These are phyloP conservation scores for Melinaea menophilus DNA, from an alignment of 2,888 invertebrate species.

Conservation along the genomic window DNA sequence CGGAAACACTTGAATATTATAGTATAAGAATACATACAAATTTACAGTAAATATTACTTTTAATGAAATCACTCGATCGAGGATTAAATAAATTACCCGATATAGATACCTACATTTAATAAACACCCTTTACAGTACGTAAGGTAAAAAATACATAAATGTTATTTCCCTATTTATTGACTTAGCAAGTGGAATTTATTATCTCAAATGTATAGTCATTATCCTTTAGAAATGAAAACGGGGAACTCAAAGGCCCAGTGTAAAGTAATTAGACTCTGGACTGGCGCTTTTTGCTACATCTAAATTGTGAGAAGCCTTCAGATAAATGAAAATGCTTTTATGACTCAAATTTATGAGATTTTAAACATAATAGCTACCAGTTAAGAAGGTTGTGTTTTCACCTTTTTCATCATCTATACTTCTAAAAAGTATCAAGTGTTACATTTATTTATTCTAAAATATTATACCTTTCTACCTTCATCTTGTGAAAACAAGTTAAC, in stretches of 20 bases:
- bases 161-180: constrained; percentile 14
- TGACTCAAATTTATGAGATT: constrained; percentile 4
- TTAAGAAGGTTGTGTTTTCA: neutral
- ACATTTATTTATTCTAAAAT: no score
- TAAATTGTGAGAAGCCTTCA: neutral
- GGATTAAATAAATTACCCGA: no score
- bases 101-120: neutral
- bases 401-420: no score
- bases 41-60: no score
- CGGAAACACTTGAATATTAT: no score
- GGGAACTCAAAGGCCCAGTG: constrained; percentile 19
- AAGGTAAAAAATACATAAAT: constrained; percentile 3
- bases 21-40: no score
- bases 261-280: constrained; percentile 14
- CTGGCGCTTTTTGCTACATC: constrained; percentile 15
- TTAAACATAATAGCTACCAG: neutral
- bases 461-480: neutral
- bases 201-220: constrained; percentile 22
- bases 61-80: no score
- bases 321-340: constrained; percentile 3
- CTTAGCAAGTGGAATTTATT: constrained; percentile 24
- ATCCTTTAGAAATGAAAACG: constrained; percentile 23
- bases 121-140: neutral
- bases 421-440: no score
- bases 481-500: constrained; percentile 5